Percentiles rank a stretch among this genome's conserved stretches.
phyloP scores from a whole-genome alignment of 2,113 vertebrate species.

The Myanophis thanlyinensis region DNA sequence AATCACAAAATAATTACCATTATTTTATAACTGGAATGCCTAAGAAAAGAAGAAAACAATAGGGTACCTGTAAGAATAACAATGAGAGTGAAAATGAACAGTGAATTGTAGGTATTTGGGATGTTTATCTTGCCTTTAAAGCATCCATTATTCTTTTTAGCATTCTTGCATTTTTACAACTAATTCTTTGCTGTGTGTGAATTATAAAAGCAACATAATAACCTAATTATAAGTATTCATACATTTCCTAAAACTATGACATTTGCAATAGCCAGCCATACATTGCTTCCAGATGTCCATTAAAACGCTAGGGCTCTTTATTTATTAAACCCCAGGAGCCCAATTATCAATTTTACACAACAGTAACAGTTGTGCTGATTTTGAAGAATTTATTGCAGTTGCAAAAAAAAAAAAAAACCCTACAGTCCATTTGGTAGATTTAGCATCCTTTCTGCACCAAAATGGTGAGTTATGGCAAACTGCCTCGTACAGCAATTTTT shows the following conservation, averaged over 20 bases:
- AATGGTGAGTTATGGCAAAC: conserved; percentile 1
- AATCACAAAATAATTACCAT: conserved; percentile 12
- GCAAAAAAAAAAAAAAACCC: conserved; percentile 13
- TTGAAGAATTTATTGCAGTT: conserved; percentile 39
- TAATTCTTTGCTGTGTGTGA: conserved; percentile 11
- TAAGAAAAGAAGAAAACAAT: not conserved
- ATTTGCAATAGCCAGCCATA: conserved; percentile 11
- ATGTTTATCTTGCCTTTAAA: not conserved
- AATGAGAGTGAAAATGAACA: not conserved
- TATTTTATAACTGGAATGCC: not conserved
- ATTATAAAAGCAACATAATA: not conserved
- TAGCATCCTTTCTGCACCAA: conserved; percentile 11
- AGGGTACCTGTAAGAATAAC: not conserved
- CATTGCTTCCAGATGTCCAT: not conserved
- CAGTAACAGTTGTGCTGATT: conserved; percentile 11
- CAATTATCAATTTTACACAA: conserved; percentile 25
- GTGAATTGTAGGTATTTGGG: not conserved
- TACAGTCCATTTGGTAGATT: conserved; percentile 29
- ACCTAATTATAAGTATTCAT: not conserved
- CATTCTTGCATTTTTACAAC: not conserved
- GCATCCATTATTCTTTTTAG: not conserved
- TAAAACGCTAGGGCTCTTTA: not conserved
- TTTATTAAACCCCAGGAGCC: conserved; percentile 20
- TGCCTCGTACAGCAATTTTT: conserved; percentile 1
- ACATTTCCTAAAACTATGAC: conserved; percentile 29